These are phyloP conservation scores for Nannoperca obscura DNA, from an alignment of 2,797 vertebrate genomes.

Conservation along the genomic window DNA sequence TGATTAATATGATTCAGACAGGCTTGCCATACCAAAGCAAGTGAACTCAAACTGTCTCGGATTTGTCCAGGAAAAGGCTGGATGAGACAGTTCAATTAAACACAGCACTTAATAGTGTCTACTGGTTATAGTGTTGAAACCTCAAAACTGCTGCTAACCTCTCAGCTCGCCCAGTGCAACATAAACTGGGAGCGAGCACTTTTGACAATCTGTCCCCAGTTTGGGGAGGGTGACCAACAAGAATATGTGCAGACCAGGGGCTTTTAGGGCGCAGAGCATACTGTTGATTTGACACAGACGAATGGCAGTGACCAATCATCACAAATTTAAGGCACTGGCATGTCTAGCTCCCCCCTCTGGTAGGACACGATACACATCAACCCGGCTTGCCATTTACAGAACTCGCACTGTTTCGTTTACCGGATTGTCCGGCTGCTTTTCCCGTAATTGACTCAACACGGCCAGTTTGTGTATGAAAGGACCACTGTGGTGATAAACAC, in stretches of 20 bases:
- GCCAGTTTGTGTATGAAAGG: constrained; percentile 73
- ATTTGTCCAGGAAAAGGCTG: constrained; percentile 38
- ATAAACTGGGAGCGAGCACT: constrained; percentile 63
- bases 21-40: constrained; percentile 75
- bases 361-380: constrained; percentile 41
- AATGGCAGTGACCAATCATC: constrained; percentile 68
- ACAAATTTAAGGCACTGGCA: constrained; percentile 50
- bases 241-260: constrained; percentile 66
- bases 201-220: constrained; percentile 83
- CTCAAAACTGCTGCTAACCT: constrained; percentile 84
- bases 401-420: constrained; percentile 49
- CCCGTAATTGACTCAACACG: constrained; percentile 73
- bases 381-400: constrained; percentile 46
- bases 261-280: constrained; percentile 70
- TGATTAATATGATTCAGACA: constrained; percentile 73
- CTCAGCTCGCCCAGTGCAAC: constrained; percentile 62
- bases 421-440: constrained; percentile 76
- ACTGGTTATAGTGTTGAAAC: constrained; percentile 71
- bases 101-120: constrained; percentile 70
- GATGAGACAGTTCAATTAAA: constrained; percentile 57
- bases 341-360: constrained; percentile 78
- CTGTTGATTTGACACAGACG: constrained; percentile 71
- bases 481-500: constrained; percentile 74
- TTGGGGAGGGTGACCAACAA: constrained; percentile 74
- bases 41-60: constrained; percentile 69